Evolutionary conservation across 2,113 vertebrate species (phyloP).

Genomic region (Ginglymostoma cirratum): DNA sequence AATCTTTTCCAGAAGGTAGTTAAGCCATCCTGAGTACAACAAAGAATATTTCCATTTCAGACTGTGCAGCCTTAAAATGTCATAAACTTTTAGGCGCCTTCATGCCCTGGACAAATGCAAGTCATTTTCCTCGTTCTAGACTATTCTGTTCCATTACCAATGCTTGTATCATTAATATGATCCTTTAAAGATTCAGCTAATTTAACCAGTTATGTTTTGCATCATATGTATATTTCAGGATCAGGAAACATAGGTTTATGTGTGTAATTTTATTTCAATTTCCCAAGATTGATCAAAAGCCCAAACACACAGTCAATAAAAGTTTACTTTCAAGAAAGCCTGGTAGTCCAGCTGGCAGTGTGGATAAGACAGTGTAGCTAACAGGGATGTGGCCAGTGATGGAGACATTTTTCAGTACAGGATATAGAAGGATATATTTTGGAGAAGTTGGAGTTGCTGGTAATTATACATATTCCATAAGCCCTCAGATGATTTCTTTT

Average conservation of each 20-base stretch:
- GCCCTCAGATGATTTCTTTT: too few relatives aligned
- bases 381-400: background rate
- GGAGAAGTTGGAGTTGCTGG: background rate
- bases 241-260: background rate
- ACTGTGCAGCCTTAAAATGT: background rate
- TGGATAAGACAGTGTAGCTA: background rate
- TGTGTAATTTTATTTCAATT: background rate
- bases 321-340: background rate
- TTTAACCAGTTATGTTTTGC: background rate
- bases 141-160: background rate
- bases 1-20: conserved; percentile 59
- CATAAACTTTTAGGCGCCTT: background rate
- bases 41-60: background rate
- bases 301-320: background rate
- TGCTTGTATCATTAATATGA: background rate
- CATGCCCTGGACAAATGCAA: background rate
- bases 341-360: background rate
- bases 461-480: too few relatives aligned
- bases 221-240: background rate
- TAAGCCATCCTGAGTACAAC: conserved; percentile 56
- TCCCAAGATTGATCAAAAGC: background rate
- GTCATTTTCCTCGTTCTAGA: background rate
- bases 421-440: background rate
- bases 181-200: background rate
- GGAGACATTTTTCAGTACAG: background rate